Percentiles rank a stretch among this genome's conserved stretches.
Conservation (phyloP, 1,140 invertebrate species). For the Ruditapes philippinarum region DNA sequence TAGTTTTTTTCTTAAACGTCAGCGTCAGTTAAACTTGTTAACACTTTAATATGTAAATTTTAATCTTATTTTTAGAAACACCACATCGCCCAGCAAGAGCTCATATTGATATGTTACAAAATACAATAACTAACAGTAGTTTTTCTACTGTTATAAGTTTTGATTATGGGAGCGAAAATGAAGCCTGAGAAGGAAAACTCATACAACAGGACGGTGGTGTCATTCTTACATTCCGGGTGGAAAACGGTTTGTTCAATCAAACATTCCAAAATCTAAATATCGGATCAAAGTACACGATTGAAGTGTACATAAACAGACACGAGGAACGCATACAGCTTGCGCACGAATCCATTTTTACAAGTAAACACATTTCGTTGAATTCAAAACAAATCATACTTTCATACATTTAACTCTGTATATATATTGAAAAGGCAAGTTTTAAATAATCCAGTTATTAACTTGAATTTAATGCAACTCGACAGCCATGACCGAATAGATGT, state of each 20-base stretch:
- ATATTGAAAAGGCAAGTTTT: no score
- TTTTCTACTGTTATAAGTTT: not conserved
- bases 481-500: no score
- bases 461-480: no score
- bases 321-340: not conserved
- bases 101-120: not conserved
- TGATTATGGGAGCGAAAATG: not conserved
- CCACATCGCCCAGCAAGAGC: not conserved
- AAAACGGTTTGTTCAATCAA: no score
- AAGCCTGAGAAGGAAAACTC: not conserved
- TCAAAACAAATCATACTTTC: no score
- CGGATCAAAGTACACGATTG: not conserved
- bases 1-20: no score
- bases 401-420: no score
- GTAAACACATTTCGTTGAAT: not conserved
- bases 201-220: not conserved
- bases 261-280: not conserved
- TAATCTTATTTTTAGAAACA: not conserved
- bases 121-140: not conserved
- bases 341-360: not conserved
- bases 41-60: no score
- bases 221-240: not conserved
- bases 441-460: no score
- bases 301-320: not conserved
- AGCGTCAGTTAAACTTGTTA: no score